Percentiles rank a stretch among this genome's conserved stretches.
Conservation (phyloP, 2,113 vertebrate species). For the Hyaena hyaena region DNA sequence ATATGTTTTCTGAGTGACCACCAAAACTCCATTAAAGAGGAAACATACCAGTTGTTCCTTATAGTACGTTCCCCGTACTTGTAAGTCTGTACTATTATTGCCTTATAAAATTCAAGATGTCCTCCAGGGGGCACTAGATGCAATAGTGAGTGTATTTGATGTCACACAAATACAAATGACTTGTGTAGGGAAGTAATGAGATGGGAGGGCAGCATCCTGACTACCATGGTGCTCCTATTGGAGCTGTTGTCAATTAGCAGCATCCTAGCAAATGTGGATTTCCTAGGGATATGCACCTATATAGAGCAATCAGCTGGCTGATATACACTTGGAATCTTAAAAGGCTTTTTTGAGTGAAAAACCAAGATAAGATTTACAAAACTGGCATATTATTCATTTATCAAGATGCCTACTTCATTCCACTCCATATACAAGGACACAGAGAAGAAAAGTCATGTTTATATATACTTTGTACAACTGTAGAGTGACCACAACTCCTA, state of each 20-base stretch:
- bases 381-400: not conserved
- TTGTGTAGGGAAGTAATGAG: not conserved
- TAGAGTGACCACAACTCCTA: not conserved
- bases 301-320: not conserved
- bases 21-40: not conserved
- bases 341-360: conserved; percentile 12
- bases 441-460: conserved; percentile 28
- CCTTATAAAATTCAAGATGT: not conserved
- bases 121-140: conserved; percentile 59
- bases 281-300: not conserved
- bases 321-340: not conserved
- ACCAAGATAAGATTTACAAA: not conserved
- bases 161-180: not conserved
- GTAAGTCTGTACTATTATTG: not conserved
- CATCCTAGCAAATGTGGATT: not conserved
- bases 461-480: not conserved
- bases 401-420: not conserved
- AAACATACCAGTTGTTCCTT: not conserved
- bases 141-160: not conserved
- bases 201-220: not conserved
- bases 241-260: not conserved
- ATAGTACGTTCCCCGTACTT: not conserved
- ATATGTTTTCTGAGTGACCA: not conserved
- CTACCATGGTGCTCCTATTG: not conserved
- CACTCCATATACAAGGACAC: not conserved